phyloP scores from a whole-genome alignment of 1,140 invertebrate species.

The Drosophila punjabiensis region DNA sequence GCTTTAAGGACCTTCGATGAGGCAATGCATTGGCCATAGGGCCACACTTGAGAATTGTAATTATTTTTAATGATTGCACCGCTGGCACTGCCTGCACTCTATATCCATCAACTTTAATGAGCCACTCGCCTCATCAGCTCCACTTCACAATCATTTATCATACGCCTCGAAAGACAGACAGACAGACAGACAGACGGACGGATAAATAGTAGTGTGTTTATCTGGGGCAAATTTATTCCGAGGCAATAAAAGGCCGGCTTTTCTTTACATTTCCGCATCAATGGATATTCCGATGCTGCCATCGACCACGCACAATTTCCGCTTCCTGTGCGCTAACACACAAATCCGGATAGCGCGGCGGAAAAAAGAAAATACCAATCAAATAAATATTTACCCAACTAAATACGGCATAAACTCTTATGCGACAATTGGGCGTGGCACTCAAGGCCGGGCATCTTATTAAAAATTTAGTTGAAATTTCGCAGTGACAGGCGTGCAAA shows the following conservation, averaged over 20 bases:
- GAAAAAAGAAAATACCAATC: conserved; percentile 64
- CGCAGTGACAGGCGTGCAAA: conserved; percentile 71
- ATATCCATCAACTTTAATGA: conserved; percentile 32
- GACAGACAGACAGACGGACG: background rate
- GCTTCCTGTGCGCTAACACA: conserved; percentile 57
- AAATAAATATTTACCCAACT: conserved; percentile 82
- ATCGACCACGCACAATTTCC: conserved; percentile 75
- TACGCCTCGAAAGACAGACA: conserved; percentile 5
- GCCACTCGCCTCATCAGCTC: conserved; percentile 29
- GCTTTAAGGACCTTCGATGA: conserved; percentile 29
- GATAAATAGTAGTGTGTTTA: conserved; percentile 20
- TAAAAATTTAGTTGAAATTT: conserved; percentile 78
- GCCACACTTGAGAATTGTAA: conserved; percentile 23
- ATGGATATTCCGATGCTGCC: conserved; percentile 42
- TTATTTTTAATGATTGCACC: conserved; percentile 47
- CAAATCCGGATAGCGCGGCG: conserved; percentile 46
- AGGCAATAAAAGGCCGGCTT: conserved; percentile 30
- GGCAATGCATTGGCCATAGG: conserved; percentile 31
- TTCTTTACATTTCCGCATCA: conserved; percentile 64
- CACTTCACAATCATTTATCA: conserved; percentile 39
- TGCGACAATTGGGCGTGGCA: conserved; percentile 51
- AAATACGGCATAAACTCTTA: conserved; percentile 62
- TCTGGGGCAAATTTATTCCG: conserved; percentile 31
- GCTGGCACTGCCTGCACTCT: conserved; percentile 11
- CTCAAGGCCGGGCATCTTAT: conserved; percentile 64